Percentiles rank a stretch among this genome's conserved stretches.
These are phyloP conservation scores for Mesochorus sp. DNA, from an alignment of 2,888 invertebrate species.

Conservation along the genomic window DNA sequence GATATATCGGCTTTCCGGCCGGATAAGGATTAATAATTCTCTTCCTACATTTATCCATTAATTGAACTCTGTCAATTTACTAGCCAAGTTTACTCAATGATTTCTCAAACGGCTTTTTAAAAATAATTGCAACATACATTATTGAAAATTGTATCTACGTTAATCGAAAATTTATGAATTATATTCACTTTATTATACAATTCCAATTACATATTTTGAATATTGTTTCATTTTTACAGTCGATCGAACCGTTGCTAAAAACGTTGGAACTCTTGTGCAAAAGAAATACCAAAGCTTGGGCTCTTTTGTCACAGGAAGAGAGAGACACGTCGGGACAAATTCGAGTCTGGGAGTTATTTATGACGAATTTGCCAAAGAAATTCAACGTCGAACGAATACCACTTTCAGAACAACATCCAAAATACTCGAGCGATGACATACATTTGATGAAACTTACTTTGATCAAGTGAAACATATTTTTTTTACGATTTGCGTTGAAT, in stretches of 20 bases:
- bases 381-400: conserved; percentile 83
- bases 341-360: conserved; percentile 83
- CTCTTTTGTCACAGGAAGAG: conserved; percentile 87
- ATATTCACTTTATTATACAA: no score
- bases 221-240: conserved; percentile 81
- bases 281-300: conserved; percentile 83
- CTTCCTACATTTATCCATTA: no score
- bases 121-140: no score
- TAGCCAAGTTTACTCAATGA: no score
- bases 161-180: no score
- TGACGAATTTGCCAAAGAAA: conserved; percentile 73
- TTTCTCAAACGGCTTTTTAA: no score
- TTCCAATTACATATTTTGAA: no score
- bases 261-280: conserved; percentile 84
- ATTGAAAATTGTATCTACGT: no score
- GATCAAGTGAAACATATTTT: conserved; percentile 9
- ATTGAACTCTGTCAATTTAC: no score
- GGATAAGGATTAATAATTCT: no score
- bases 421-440: conserved; percentile 86
- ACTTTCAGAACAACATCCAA: conserved; percentile 84
- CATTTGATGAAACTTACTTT: conserved; percentile 82
- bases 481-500: background rate
- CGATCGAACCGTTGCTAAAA: conserved; percentile 84
- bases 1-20: no score
- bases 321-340: conserved; percentile 86